Evolutionary conservation across 2,888 invertebrate genomes (phyloP).

Genomic region (Argyresthia albistria): DNA sequence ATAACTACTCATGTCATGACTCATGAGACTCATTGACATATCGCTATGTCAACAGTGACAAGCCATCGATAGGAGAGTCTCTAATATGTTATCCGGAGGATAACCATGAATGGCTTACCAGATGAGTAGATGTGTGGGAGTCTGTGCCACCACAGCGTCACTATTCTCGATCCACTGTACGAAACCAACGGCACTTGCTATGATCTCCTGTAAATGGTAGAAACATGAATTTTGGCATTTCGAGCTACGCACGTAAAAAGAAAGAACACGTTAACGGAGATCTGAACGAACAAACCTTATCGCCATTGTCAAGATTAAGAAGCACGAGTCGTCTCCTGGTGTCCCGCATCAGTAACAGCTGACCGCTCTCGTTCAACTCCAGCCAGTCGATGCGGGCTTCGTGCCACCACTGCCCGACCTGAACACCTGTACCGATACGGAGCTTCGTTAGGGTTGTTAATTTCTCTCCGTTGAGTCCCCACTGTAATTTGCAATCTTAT

Average conservation of each 20-base stretch:
- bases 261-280: too few species aligned
- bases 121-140: constrained; percentile 89
- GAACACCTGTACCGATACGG: too few species aligned
- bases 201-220: constrained; percentile 61
- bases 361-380: constrained; percentile 95
- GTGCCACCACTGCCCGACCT: constrained; percentile 87
- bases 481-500: too few species aligned
- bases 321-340: constrained; percentile 81
- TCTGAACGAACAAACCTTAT: constrained; percentile 42
- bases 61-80: too few species aligned
- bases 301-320: constrained; percentile 70
- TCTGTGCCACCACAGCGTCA: constrained; percentile 98
- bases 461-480: too few species aligned
- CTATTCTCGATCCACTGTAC: constrained; percentile 93
- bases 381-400: constrained; percentile 98
- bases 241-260: too few species aligned
- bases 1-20: too few species aligned
- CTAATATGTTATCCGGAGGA: too few species aligned
- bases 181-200: constrained; percentile 80
- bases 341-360: constrained; percentile 91
- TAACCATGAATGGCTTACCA: constrained; percentile 75
- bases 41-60: too few species aligned
- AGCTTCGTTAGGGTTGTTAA: too few species aligned
- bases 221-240: too few species aligned
- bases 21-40: too few species aligned